Percentiles rank a stretch among this genome's conserved stretches.
Evolutionary conservation across 2,888 invertebrate species (phyloP).

Genomic region (Cyaniris semiargus): DNA sequence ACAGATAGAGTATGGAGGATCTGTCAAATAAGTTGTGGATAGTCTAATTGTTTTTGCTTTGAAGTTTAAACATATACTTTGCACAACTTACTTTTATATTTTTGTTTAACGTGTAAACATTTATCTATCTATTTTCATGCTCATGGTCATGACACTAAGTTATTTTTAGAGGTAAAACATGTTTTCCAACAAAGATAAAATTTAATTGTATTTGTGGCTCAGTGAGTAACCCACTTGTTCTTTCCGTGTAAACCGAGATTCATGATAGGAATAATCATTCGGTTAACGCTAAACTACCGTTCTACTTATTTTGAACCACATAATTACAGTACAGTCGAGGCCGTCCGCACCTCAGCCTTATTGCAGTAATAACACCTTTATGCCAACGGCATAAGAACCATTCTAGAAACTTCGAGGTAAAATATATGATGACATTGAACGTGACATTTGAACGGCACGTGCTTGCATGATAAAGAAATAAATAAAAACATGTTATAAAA

Average conservation of each 20-base stretch:
- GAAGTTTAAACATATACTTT: too few species aligned
- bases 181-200: too few species aligned
- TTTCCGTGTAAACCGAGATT: slow-evolving; percentile 1
- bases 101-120: too few species aligned
- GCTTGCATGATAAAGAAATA: background rate
- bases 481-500: background rate
- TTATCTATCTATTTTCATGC: too few species aligned
- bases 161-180: too few species aligned
- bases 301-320: slow-evolving; percentile 15
- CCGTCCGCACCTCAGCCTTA: background rate
- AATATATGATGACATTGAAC: background rate
- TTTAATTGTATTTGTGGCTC: background rate
- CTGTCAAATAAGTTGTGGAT: too few species aligned
- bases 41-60: too few species aligned
- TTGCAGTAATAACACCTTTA: background rate
- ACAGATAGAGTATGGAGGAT: too few species aligned
- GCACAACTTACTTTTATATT: too few species aligned
- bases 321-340: slow-evolving; percentile 5
- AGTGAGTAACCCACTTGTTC: background rate
- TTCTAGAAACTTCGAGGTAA: background rate
- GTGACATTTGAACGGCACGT: background rate
- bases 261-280: background rate
- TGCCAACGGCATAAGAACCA: background rate
- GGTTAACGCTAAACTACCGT: background rate
- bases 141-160: too few species aligned